Evolutionary conservation across 2,113 vertebrate genomes (phyloP), one percentile per base, ranked within the genome.

Genomic region (Thunnus maccoyii): DNA sequence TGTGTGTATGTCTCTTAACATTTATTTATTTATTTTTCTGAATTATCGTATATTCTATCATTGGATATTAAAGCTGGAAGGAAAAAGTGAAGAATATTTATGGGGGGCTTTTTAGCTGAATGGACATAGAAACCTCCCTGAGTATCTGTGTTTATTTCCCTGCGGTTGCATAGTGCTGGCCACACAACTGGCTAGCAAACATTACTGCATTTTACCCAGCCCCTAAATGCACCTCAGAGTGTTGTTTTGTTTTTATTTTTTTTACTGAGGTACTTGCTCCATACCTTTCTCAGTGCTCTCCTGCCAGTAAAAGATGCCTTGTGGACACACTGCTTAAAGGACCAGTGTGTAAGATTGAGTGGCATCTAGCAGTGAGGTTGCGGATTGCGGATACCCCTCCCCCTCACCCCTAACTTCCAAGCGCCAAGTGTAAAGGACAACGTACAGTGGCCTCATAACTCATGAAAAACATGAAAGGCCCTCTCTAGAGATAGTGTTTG

Each of bases 171-270:
- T 55, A 58, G 13, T 4, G 0, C 18, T 15, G 3, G n/a, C 18
- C 64, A 4, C 32, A 47, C 36, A 57, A 46, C 20, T 3, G 7
- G 63, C 32, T 50, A 51, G 20, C 48, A 62, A 66, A 54, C 60
- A 67, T 77, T 67, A 63, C 47, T 17, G 25, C 12, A n/a, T 75
- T 74, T 78, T 27, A 67, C 36, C 3, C 11, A 20, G 66, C 22
- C 25, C n/a, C 7, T 54, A 58, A 88, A 79, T 68, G 51, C 18
- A 79, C 71, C 75, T 69, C 46, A 9, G 75, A 78, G 62, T 55
- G 50, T 72, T 46, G 36, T 60, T 64, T 44, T 51, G 1, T 50
- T 61, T 14, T 25, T 60, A 47, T 68, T 62, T 62, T 54, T 67
- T 71, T 60, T 22, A 41, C 56, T 4, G 30, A 67, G 14, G 4